Conservation (phyloP, 2,888 invertebrate species). For the Cancer borealis region DNA sequence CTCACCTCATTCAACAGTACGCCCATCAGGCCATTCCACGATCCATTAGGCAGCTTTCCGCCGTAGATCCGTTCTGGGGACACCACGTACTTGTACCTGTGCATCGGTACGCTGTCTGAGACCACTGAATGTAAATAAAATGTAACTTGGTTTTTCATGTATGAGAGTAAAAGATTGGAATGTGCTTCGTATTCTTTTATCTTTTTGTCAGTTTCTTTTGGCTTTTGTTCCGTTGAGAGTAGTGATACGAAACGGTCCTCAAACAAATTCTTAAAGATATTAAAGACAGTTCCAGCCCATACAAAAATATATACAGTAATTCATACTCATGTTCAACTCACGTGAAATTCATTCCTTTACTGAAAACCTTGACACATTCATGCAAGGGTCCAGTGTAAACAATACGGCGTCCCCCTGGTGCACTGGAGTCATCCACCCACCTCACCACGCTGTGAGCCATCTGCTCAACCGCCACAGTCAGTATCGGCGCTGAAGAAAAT, state of each 20-base stretch:
- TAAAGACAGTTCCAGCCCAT: background rate
- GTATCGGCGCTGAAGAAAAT: background rate
- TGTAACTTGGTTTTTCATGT: background rate
- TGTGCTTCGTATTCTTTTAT: too few species aligned
- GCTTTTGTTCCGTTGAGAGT: too few species aligned
- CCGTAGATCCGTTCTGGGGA: slow-evolving; percentile 41
- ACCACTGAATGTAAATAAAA: background rate
- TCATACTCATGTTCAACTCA: background rate
- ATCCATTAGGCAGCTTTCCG: background rate
- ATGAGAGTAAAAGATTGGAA: too few species aligned
- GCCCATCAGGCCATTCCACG: slow-evolving; percentile 52
- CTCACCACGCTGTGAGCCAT: background rate
- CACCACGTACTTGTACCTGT: slow-evolving; percentile 22
- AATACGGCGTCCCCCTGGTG: background rate
- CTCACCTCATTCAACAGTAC: slow-evolving; percentile 31
- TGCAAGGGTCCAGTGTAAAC: background rate
- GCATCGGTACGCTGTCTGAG: background rate
- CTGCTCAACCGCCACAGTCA: background rate
- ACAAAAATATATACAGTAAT: background rate
- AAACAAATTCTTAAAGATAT: background rate
- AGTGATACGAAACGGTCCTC: too few species aligned
- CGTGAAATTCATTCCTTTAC: slow-evolving; percentile 39
- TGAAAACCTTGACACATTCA: background rate
- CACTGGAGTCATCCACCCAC: background rate
- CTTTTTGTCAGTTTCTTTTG: background rate